Percentiles rank a stretch among this genome's conserved stretches.
Conservation (phyloP, 1,140 invertebrate species). For the Drosophila ambigua region DNA sequence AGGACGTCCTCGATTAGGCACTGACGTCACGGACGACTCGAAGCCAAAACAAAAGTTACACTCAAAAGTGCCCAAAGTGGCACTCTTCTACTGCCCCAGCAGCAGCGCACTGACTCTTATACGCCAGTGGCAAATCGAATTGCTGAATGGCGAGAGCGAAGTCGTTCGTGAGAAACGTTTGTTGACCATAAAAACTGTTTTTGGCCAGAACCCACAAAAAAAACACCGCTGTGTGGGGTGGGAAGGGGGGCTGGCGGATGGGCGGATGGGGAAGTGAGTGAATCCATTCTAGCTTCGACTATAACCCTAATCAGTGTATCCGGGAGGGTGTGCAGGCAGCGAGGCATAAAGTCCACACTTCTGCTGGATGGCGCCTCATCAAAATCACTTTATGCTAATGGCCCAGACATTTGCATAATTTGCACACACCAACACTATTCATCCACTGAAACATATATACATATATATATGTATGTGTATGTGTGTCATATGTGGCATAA, state of each 20-base stretch:
- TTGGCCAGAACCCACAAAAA: slow-evolving; percentile 8
- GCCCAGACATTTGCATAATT: slow-evolving; percentile 75
- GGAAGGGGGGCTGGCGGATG: background rate
- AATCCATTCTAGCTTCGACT: slow-evolving; percentile 23
- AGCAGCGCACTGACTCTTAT: slow-evolving; percentile 16
- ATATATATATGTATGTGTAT: slow-evolving; percentile 25
- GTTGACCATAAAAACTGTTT: slow-evolving; percentile 47
- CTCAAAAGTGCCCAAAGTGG: background rate
- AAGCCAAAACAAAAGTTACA: slow-evolving; percentile 1
- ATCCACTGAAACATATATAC: too few relatives aligned
- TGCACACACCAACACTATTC: slow-evolving; percentile 11
- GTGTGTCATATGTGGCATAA: slow-evolving; percentile 41
- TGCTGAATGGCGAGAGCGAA: slow-evolving; percentile 20
- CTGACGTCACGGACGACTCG: slow-evolving; percentile 37
- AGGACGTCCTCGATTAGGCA: slow-evolving; percentile 6
- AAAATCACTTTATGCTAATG: slow-evolving; percentile 81
- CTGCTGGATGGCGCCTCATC: slow-evolving; percentile 71
- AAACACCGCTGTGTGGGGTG: background rate
- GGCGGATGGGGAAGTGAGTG: background rate
- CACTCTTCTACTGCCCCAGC: background rate
- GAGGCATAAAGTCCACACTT: slow-evolving; percentile 79
- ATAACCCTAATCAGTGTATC: slow-evolving; percentile 76
- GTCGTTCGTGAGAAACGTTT: slow-evolving; percentile 12
- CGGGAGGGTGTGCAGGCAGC: slow-evolving; percentile 42
- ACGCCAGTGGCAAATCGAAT: slow-evolving; percentile 5